phyloP scores from a whole-genome alignment of 2,888 invertebrate species.

The Elegia similella region DNA sequence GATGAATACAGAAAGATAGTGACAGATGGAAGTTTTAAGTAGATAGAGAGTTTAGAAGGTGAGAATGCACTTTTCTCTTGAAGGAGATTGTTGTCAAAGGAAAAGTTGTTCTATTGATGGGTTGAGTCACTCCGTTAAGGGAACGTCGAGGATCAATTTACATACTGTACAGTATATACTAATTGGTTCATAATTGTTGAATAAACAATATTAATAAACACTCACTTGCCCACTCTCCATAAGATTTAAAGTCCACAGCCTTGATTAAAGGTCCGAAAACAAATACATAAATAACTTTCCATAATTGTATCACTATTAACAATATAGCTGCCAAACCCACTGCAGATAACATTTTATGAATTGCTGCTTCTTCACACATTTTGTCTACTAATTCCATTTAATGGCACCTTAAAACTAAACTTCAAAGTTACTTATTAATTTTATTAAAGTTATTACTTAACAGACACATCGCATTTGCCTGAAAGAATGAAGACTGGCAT shows the following conservation, averaged over 20 bases:
- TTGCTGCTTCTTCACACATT: background rate
- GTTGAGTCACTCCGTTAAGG: too few species aligned
- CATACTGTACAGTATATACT: too few species aligned
- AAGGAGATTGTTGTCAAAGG: too few species aligned
- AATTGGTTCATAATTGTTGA: background rate
- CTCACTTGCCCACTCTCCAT: conserved; percentile 92
- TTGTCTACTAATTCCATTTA: background rate
- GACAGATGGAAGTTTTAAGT: too few species aligned
- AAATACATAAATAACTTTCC: conserved; percentile 54
- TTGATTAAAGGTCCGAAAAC: conserved; percentile 80
- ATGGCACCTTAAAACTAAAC: background rate
- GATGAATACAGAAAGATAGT: too few species aligned
- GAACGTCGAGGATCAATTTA: too few species aligned
- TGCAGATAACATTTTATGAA: background rate
- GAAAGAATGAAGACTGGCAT: background rate
- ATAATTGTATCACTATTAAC: conserved; percentile 41
- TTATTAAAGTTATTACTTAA: too few species aligned
- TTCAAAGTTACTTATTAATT: background rate
- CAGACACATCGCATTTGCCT: background rate
- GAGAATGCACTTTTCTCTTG: too few species aligned
- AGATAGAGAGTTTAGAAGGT: too few species aligned
- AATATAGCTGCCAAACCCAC: conserved; percentile 40
- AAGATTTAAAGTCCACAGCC: conserved; percentile 83
- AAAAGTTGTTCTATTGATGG: too few species aligned
- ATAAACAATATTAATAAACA: conserved; percentile 29